These are phyloP conservation scores for Arrhamphus sclerolepis DNA, from an alignment of 2,797 vertebrate genomes.

Conservation along the genomic window DNA sequence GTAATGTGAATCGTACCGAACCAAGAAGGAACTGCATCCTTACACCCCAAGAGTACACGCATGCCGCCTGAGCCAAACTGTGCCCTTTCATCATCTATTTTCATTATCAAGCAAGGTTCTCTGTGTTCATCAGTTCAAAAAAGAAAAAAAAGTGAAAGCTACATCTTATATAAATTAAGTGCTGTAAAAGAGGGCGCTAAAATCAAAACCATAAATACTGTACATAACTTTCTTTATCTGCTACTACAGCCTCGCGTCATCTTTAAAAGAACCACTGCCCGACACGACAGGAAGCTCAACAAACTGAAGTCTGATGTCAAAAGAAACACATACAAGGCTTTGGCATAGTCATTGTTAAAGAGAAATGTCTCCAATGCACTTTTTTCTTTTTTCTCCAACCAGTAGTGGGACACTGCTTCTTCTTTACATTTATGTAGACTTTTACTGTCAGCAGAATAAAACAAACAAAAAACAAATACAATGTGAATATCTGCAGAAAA, in stretches of 20 bases:
- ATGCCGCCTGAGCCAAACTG: slow-evolving; percentile 5
- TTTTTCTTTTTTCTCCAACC: slow-evolving; percentile 22
- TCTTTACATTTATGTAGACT: slow-evolving; percentile 29
- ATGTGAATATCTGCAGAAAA: slow-evolving; percentile 49
- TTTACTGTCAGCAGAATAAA: slow-evolving; percentile 36
- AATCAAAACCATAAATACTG: slow-evolving; percentile 92
- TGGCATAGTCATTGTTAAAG: slow-evolving; percentile 55
- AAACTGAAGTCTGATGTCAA: slow-evolving; percentile 34
- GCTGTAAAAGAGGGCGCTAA: slow-evolving; percentile 81
- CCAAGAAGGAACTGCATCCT: slow-evolving; percentile 4
- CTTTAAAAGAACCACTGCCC: slow-evolving; percentile 32
- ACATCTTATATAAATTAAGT: slow-evolving; percentile 90
- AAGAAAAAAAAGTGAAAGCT: slow-evolving; percentile 64
- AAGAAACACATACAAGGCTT: slow-evolving; percentile 54
- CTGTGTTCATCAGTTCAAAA: slow-evolving; percentile 44
- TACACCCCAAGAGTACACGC: not conserved
- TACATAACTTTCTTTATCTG: slow-evolving; percentile 78
- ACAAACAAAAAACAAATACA: slow-evolving; percentile 49
- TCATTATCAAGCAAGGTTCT: slow-evolving; percentile 15
- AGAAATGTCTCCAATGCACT: slow-evolving; percentile 54
- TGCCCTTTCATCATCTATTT: slow-evolving; percentile 4
- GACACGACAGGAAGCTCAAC: slow-evolving; percentile 21
- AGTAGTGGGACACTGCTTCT: slow-evolving; percentile 43
- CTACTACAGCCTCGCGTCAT: slow-evolving; percentile 53
- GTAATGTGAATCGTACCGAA: slow-evolving; percentile 4